Conservation (phyloP, 2,113 vertebrate genomes). For the Serilophus lunatus region DNA sequence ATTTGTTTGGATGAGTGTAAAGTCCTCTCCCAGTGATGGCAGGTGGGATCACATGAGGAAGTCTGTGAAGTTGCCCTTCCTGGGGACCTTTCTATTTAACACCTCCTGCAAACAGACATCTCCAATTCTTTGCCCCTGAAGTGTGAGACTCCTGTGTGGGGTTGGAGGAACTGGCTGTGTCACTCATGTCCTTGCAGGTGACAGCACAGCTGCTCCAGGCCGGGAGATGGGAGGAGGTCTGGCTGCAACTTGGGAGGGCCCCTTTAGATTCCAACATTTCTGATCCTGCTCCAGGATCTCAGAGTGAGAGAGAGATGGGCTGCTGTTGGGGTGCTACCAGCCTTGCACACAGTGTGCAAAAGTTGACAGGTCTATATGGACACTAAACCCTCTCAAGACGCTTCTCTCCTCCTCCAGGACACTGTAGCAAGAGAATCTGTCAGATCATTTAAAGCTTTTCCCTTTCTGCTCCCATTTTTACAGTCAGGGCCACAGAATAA, state of each 20-base stretch:
- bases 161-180: background rate
- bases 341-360: background rate
- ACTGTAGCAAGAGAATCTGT: background rate
- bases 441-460: background rate
- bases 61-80: background rate
- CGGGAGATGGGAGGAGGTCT: background rate
- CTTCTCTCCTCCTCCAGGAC: background rate
- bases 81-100: background rate
- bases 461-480: background rate
- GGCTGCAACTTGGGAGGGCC: background rate
- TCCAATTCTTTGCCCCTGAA: fast-evolving
- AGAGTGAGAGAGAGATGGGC: background rate
- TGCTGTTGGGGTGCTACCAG: background rate
- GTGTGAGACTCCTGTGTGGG: background rate
- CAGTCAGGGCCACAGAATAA: background rate
- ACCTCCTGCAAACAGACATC: background rate
- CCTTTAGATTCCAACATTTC: fast-evolving
- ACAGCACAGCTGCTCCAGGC: background rate
- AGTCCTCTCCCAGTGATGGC: background rate
- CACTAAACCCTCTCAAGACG: background rate
- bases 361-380: fast-evolving
- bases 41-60: constrained; percentile 15
- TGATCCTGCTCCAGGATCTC: background rate
- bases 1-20: constrained; percentile 34
- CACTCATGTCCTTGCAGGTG: background rate